Evolutionary conservation across 2,797 vertebrate species (phyloP).

Genomic region (Crypturellus tataupa): DNA sequence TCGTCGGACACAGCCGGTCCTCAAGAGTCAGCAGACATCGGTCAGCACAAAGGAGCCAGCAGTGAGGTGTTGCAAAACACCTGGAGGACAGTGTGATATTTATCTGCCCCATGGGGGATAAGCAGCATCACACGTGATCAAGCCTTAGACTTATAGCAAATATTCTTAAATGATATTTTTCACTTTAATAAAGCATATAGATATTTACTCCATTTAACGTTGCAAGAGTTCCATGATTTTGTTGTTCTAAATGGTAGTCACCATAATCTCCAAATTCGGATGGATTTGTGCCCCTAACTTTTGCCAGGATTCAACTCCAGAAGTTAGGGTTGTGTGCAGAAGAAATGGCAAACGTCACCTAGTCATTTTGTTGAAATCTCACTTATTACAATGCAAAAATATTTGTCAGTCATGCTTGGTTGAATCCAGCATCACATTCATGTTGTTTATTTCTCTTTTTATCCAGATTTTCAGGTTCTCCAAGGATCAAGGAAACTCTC

Average conservation of each 20-base stretch:
- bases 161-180: neutral
- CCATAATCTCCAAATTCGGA: neutral
- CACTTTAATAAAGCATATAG: neutral
- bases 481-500: neutral
- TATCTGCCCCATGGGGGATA: neutral
- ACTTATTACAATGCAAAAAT: neutral
- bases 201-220: neutral
- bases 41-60: neutral
- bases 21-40: neutral
- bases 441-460: neutral
- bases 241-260: neutral
- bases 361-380: neutral
- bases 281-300: neutral
- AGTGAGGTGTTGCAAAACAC: neutral
- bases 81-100: neutral
- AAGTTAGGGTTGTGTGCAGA: neutral
- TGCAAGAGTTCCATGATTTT: neutral
- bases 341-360: neutral
- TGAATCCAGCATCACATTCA: neutral
- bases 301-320: neutral
- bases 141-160: neutral
- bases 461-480: neutral
- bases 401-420: neutral
- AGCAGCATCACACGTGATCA: neutral
- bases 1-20: neutral